A percentile compares a stretch with the other conserved stretches of the same genome.
These are phyloP conservation scores for Linhomoeus sp. DNA, from an alignment of 2,888 invertebrate species.

Conservation along the genomic window DNA sequence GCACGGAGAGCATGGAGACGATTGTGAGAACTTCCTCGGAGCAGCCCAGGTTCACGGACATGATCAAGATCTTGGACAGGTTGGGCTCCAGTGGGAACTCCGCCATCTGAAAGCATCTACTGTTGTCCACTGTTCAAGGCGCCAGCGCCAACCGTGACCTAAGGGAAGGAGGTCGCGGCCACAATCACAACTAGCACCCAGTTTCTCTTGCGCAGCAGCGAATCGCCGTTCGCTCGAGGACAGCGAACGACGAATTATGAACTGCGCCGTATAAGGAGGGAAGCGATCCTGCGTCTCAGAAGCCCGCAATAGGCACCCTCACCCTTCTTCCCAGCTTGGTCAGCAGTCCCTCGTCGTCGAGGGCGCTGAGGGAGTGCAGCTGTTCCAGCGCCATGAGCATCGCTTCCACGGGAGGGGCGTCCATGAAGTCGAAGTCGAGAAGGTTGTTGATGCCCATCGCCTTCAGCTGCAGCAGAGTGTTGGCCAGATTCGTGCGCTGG, in stretches of 20 bases:
- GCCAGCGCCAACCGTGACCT: too few relatives aligned
- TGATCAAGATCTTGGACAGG: conserved; percentile 91
- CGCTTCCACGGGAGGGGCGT: conserved; percentile 68
- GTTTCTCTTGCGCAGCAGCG: too few relatives aligned
- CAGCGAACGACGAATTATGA: too few relatives aligned
- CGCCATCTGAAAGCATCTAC: conserved; percentile 65
- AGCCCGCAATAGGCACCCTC: not conserved
- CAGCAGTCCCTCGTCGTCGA: conserved; percentile 52
- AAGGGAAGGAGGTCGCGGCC: too few relatives aligned
- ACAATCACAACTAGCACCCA: too few relatives aligned
- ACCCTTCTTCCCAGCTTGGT: conserved; percentile 42
- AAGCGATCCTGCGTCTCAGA: too few relatives aligned
- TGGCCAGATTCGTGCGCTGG: conserved; percentile 88
- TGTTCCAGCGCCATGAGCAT: conserved; percentile 92
- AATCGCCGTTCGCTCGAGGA: too few relatives aligned
- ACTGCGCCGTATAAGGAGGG: too few relatives aligned
- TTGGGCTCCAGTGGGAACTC: conserved; percentile 97
- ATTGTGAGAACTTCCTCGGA: conserved; percentile 95
- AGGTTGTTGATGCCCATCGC: conserved; percentile 99
- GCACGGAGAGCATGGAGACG: conserved; percentile 94
- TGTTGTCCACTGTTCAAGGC: too few relatives aligned
- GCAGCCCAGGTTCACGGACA: conserved; percentile 91
- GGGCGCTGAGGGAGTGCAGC: conserved; percentile 79
- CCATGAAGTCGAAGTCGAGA: conserved; percentile 98
- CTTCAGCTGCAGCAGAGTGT: conserved; percentile 81